Evolutionary conservation across 2,113 vertebrate genomes (phyloP).

Genomic region (Podarcis cretensis): DNA sequence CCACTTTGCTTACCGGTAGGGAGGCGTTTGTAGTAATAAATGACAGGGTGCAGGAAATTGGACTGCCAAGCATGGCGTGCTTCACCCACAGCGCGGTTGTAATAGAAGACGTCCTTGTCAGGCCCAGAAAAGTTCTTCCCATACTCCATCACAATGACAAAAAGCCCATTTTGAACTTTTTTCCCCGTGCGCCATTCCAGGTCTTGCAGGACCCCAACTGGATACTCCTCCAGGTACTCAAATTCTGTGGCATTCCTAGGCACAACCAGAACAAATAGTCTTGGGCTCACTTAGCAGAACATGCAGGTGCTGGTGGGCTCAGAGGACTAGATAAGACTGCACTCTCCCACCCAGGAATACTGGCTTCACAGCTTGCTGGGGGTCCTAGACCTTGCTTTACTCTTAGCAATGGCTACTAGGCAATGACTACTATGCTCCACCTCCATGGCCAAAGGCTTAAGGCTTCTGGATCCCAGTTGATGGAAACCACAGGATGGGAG

Average conservation of each 20-base stretch:
- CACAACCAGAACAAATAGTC: constrained; percentile 14
- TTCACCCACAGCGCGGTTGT: constrained; percentile 86
- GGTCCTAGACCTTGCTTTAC: not conserved
- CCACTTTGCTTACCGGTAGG: constrained; percentile 83
- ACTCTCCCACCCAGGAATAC: too few relatives aligned
- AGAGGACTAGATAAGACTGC: not conserved
- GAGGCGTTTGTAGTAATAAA: constrained; percentile 89
- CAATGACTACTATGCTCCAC: too few relatives aligned
- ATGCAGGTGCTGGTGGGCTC: not conserved
- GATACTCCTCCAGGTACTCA: constrained; percentile 93
- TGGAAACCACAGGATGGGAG: too few relatives aligned
- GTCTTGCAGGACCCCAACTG: constrained; percentile 84
- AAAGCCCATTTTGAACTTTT: constrained; percentile 78
- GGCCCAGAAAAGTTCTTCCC: constrained; percentile 87
- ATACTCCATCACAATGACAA: constrained; percentile 92
- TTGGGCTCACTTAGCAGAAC: not conserved
- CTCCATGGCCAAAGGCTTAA: too few relatives aligned
- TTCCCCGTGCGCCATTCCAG: constrained; percentile 85
- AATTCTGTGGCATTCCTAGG: constrained; percentile 76
- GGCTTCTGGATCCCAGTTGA: too few relatives aligned
- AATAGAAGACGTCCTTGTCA: constrained; percentile 82
- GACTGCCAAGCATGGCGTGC: constrained; percentile 91
- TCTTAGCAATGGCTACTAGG: not conserved
- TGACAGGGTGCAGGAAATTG: constrained; percentile 95
- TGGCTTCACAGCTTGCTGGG: not conserved